Percentiles rank a stretch among this genome's conserved stretches.
These are phyloP conservation scores for Papilio xuthus DNA, from an alignment of 1,140 invertebrate genomes.

Conservation along the genomic window DNA sequence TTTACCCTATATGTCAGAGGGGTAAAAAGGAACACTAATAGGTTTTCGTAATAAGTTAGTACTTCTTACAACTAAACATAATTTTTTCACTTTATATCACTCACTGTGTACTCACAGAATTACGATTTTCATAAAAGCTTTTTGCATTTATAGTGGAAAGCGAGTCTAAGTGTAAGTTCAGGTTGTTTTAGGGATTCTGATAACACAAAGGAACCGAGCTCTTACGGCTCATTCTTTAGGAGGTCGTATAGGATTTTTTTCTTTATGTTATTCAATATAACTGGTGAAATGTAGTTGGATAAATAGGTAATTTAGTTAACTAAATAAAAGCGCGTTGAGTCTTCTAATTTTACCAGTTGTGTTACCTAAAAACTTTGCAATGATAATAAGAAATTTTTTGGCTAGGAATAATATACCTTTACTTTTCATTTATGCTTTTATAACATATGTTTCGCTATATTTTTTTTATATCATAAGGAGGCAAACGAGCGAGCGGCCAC, in stretches of 20 bases:
- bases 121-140: constrained; percentile 25
- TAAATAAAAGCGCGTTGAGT: background rate
- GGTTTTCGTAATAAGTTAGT: background rate
- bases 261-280: background rate
- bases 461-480: too few relatives aligned
- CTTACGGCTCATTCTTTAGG: background rate
- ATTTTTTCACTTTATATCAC: constrained; percentile 3
- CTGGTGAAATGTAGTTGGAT: background rate
- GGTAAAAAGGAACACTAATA: too few relatives aligned
- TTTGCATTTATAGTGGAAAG: constrained; percentile 20
- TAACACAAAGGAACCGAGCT: background rate
- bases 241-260: background rate
- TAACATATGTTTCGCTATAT: too few relatives aligned
- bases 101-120: background rate
- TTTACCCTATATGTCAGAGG: too few relatives aligned
- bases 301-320: background rate
- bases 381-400: too few relatives aligned
- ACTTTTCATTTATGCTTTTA: too few relatives aligned
- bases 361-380: too few relatives aligned
- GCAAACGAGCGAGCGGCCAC: too few relatives aligned
- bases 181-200: constrained; percentile 1
- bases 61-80: background rate
- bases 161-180: background rate
- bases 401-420: too few relatives aligned
- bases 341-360: background rate